Conservation (phyloP, 2,113 vertebrate genomes). For the Plecotus auritus region DNA sequence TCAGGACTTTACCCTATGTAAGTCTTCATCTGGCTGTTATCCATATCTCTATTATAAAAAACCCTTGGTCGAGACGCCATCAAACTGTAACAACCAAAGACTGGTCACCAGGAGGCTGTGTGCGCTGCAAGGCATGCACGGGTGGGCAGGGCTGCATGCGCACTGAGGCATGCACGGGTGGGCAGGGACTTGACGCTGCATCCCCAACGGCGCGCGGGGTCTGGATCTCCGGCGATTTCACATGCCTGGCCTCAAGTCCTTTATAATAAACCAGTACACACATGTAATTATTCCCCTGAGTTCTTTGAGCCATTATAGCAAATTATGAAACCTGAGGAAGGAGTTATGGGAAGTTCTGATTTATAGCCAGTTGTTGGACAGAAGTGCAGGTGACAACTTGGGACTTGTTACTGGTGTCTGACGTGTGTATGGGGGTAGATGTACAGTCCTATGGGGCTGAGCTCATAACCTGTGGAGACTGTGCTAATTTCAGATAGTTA, state of each 20-base stretch:
- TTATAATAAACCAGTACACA: neutral
- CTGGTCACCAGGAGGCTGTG: no score
- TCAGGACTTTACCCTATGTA: neutral
- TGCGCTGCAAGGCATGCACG: no score
- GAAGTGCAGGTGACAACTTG: neutral
- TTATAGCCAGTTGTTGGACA: neutral
- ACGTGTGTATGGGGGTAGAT: neutral
- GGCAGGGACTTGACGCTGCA: no score
- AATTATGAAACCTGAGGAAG: neutral
- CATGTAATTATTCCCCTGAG: neutral
- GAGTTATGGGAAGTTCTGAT: neutral
- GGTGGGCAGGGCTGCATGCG: no score
- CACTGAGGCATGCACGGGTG: no score
- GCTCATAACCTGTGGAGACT: neutral
- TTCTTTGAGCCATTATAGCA: neutral
- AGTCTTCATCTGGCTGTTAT: neutral
- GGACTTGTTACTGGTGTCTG: neutral
- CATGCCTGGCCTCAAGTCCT: neutral
- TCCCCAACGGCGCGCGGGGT: rapidly evolving
- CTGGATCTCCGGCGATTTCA: no score
- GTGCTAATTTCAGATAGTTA: neutral
- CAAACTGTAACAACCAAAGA: no score
- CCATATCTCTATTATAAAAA: neutral
- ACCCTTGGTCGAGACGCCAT: no score
- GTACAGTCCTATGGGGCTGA: neutral